These are phyloP conservation scores for Turnix velox DNA, from an alignment of 2,113 vertebrate species.

Conservation along the genomic window DNA sequence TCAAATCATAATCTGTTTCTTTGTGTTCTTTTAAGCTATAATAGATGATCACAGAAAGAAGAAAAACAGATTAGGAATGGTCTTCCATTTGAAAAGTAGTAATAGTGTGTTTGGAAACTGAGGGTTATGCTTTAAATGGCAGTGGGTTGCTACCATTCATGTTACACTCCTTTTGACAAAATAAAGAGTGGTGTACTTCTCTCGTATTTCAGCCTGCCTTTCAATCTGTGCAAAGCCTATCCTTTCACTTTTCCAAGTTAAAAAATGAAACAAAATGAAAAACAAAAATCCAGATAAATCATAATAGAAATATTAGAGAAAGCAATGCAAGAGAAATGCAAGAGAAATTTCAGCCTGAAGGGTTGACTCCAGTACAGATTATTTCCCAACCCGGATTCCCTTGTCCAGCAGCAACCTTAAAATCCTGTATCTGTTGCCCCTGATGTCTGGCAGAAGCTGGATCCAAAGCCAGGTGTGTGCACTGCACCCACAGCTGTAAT, in stretches of 20 bases:
- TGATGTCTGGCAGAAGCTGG: not conserved
- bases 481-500: not conserved
- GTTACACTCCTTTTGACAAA: not conserved
- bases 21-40: not conserved
- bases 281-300: not conserved
- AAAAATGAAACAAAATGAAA: not conserved
- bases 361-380: not conserved
- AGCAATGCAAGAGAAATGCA: not conserved
- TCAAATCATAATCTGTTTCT: not conserved
- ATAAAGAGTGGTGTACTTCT: not conserved
- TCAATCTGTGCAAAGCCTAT: not conserved
- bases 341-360: not conserved
- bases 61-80: not conserved
- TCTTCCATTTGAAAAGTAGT: not conserved
- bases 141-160: not conserved
- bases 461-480: not conserved
- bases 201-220: not conserved
- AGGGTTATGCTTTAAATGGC: not conserved
- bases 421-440: not conserved
- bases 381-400: not conserved
- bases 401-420: not conserved
- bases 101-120: not conserved
- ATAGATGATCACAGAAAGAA: not conserved
- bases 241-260: not conserved
- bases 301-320: no score